Evolutionary conservation across 2,888 invertebrate species (phyloP).

Genomic region (Lasioglossum zephyrum): DNA sequence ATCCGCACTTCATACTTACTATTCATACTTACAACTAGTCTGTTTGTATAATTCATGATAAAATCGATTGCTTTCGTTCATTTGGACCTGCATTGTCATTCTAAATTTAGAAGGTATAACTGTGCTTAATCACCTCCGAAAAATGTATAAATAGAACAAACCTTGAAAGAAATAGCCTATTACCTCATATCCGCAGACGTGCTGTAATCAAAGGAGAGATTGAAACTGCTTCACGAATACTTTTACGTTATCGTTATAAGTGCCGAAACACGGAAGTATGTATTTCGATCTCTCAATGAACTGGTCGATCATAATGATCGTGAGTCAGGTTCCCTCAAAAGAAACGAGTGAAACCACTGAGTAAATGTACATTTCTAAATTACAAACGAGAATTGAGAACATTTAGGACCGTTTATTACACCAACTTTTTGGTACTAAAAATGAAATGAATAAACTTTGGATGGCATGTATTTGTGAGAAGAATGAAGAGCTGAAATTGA

Average conservation of each 20-base stretch:
- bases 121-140: background rate
- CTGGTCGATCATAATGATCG: background rate
- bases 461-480: no score
- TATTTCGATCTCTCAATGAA: background rate
- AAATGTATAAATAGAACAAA: background rate
- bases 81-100: background rate
- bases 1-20: no score
- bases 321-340: background rate
- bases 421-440: background rate
- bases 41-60: background rate
- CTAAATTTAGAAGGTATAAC: background rate
- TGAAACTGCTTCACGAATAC: background rate
- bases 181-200: background rate
- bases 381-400: background rate
- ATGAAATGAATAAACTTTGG: no score
- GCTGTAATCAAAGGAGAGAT: background rate
- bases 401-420: background rate
- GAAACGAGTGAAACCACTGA: background rate
- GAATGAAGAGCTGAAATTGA: no score
- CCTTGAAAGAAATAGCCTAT: conserved; percentile 8
- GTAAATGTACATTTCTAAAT: background rate
- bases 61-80: background rate
- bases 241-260: background rate
- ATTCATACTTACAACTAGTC: background rate
- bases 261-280: background rate